Evolutionary conservation across 1,140 invertebrate species (phyloP).

Genomic region (Stegodyphus mimosarum): DNA sequence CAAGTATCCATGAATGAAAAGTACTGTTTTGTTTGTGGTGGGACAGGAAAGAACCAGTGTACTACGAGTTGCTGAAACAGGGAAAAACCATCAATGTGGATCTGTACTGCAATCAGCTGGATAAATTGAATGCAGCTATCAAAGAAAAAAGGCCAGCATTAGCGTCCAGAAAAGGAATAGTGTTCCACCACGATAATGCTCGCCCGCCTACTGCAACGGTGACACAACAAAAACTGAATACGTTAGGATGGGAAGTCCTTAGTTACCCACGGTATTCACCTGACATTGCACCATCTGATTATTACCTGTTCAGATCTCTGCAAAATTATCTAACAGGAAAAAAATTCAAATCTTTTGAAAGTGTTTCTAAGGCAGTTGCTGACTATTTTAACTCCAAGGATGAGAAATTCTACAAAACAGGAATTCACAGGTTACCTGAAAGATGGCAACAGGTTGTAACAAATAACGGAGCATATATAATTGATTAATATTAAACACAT

Average conservation of each 20-base stretch:
- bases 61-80: slow-evolving; percentile 34
- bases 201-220: no score
- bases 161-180: slow-evolving; percentile 31
- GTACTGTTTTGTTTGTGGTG: slow-evolving; percentile 12
- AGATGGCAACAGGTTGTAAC: no score
- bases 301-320: slow-evolving; percentile 43
- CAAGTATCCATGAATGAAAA: slow-evolving; percentile 3
- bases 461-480: no score
- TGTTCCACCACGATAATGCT: slow-evolving; percentile 44
- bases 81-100: slow-evolving; percentile 35
- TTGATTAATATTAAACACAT: no score
- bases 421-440: no score
- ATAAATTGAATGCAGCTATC: slow-evolving; percentile 50
- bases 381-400: no score
- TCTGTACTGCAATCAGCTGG: slow-evolving; percentile 49
- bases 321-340: slow-evolving; percentile 40
- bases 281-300: no score
- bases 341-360: neutral
- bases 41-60: slow-evolving; percentile 1
- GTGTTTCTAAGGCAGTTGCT: no score
- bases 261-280: no score
- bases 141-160: slow-evolving; percentile 38
- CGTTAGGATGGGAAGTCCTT: no score
- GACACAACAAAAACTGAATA: no score
- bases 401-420: no score